Evolutionary conservation across 2,888 invertebrate genomes (phyloP).

Genomic region (Frankliniella fusca): DNA sequence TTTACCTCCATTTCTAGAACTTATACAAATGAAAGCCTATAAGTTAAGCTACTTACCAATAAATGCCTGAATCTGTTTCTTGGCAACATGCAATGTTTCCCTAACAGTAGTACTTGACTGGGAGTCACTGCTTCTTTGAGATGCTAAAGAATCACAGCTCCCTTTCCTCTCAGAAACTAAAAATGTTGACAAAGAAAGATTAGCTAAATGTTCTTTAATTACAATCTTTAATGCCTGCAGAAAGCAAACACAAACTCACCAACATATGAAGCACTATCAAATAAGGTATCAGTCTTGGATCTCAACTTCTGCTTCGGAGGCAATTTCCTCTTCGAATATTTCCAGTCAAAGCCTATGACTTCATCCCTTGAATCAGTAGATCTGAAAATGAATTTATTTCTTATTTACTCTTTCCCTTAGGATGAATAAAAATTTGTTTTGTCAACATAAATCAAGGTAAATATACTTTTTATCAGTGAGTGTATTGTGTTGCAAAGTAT

Average conservation of each 20-base stretch:
- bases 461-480: not conserved
- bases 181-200: not conserved
- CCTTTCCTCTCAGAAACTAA: conserved; percentile 49
- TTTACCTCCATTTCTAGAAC: too few relatives aligned
- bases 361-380: not conserved
- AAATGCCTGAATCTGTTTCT: conserved; percentile 49
- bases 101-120: conserved; percentile 49
- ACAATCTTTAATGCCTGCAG: not conserved
- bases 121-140: conserved; percentile 49
- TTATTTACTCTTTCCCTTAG: not conserved
- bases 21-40: not conserved
- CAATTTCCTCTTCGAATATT: conserved; percentile 1
- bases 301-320: not conserved
- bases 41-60: conserved; percentile 41
- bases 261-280: not conserved
- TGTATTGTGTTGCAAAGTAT: not conserved
- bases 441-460: too few relatives aligned
- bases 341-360: not conserved
- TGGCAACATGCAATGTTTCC: conserved; percentile 48
- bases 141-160: conserved; percentile 54
- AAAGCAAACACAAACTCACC: not conserved
- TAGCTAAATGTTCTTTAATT: not conserved
- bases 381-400: not conserved
- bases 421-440: not conserved
- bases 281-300: not conserved